Base-by-base conservation (phyloP, 2,888 invertebrate species). In the Spatulosminthurus flaviceps region DNA sequence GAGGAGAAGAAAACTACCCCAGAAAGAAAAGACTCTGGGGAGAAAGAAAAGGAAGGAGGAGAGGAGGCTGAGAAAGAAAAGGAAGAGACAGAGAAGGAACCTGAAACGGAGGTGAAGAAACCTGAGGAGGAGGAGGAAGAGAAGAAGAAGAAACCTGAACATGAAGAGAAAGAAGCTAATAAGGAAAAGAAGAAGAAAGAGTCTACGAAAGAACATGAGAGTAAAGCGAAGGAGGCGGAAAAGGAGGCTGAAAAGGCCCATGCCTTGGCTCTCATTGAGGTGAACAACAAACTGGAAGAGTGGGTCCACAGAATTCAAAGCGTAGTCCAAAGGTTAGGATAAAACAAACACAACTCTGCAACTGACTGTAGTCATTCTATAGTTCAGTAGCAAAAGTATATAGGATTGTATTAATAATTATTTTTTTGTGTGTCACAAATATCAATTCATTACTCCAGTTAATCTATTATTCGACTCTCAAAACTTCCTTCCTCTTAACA, bases 291-390 rank as follows among this genome's bases (percentile, higher is more conserved):
- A 80, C 43, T 85, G n/a, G 51, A 74, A 42, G 82, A 82, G 69
- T 84, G 85, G 85, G 78, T 80, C 29, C 80, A 79, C 41, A 70
- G 82, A 79, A 84, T 85, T 73, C 83, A 83, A 79, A 80, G 77
- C 79, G 80, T 83, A 24, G 77, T 83, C 74, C 82, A 83, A 83
- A 85, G 84, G 85, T 79, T 78, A 78, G 77, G 78, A 21, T 51
- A 26, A 72, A 11, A 34, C 13, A 75, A 21, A 66, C 84, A 83
- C 83, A 85, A 83, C 85, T 85, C 83, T 85, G 85, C 84, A 85
- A 84, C 83, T 78, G 72, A 24, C 78, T 73, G 9, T 72, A 28
- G 43, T n/a, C 4, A 7, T 34, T 34, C 34, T 7, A 9, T 34
- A 34, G 34, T 34, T 9, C n/a, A n/a, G n/a, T n/a, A n/a, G n/a